Conservation (phyloP, 1,140 invertebrate species). For the Ceratina calcarata region DNA sequence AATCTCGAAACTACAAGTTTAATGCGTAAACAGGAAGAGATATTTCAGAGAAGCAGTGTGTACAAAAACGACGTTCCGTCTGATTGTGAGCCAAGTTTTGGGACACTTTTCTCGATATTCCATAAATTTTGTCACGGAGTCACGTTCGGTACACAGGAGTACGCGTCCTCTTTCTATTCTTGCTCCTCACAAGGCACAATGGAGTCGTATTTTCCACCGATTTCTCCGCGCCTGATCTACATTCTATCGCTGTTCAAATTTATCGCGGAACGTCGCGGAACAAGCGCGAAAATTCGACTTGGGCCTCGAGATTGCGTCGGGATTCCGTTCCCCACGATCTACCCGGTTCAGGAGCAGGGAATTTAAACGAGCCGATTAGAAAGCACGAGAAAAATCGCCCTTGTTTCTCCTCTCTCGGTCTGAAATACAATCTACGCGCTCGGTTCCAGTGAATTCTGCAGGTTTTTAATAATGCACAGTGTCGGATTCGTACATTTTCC, state of each 20-base stretch:
- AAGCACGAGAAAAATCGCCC: background rate
- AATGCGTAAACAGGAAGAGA: no score
- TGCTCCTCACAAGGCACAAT: background rate
- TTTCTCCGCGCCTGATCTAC: background rate
- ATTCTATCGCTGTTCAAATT: background rate
- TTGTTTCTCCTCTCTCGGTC: background rate
- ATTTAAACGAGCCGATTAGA: background rate
- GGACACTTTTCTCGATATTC: no score
- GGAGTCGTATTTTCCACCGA: slow-evolving; percentile 9
- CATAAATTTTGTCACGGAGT: slow-evolving; percentile 7
- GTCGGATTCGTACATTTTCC: background rate
- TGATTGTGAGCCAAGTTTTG: no score
- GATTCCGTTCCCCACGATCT: background rate
- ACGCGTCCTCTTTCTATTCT: background rate
- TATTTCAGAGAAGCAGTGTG: no score
- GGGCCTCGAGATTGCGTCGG: background rate
- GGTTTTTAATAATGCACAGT: slow-evolving; percentile 3
- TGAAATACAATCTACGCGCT: background rate
- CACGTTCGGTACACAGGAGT: background rate
- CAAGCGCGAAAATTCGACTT: background rate
- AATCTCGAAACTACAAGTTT: no score
- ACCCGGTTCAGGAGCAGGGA: background rate
- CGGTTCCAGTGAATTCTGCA: background rate
- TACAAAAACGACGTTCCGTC: background rate
- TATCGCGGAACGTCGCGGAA: background rate